Percentiles rank a stretch among this genome's conserved stretches.
Conservation (phyloP, 1,140 invertebrate genomes). For the Drosophila pruinosa region DNA sequence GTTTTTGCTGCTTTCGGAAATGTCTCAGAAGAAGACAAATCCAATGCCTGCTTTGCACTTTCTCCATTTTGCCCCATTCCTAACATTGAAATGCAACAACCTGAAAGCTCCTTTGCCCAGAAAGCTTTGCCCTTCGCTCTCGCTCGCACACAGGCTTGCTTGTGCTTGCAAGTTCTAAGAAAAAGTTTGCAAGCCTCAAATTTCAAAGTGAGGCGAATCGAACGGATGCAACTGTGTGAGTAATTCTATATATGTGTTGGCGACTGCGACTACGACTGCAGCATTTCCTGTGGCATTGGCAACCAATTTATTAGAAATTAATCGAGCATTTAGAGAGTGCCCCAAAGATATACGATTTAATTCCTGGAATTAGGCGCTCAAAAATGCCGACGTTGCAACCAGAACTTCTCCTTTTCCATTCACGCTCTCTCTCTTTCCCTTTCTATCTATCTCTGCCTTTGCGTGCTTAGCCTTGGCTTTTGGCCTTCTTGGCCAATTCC, state of each 20-base stretch:
- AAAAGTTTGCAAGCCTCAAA: slow-evolving; percentile 39
- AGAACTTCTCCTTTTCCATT: neutral
- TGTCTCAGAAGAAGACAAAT: slow-evolving; percentile 32
- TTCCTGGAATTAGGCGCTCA: slow-evolving; percentile 69
- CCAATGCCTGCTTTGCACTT: slow-evolving; percentile 63
- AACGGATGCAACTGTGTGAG: slow-evolving; percentile 36
- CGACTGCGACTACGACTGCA: slow-evolving; percentile 45
- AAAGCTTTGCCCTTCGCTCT: slow-evolving; percentile 7
- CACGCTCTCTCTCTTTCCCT: neutral
- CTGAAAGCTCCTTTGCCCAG: slow-evolving; percentile 7
- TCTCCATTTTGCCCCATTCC: slow-evolving; percentile 1
- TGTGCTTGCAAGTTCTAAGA: slow-evolving; percentile 21
- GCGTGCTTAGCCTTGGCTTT: slow-evolving; percentile 40
- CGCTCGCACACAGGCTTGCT: neutral
- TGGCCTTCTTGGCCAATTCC: slow-evolving; percentile 32
- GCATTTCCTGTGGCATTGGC: slow-evolving; percentile 53
- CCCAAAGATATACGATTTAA: slow-evolving; percentile 78
- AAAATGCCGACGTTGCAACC: slow-evolving; percentile 59
- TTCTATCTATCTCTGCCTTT: slow-evolving; percentile 17
- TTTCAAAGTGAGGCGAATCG: slow-evolving; percentile 43
- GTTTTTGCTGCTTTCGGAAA: neutral
- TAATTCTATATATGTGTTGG: slow-evolving; percentile 31
- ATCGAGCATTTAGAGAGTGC: slow-evolving; percentile 73
- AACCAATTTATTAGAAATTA: slow-evolving; percentile 81
- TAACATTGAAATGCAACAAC: slow-evolving; percentile 34